phyloP scores from a whole-genome alignment of 2,888 invertebrate species.

The Drosophila monieri region DNA sequence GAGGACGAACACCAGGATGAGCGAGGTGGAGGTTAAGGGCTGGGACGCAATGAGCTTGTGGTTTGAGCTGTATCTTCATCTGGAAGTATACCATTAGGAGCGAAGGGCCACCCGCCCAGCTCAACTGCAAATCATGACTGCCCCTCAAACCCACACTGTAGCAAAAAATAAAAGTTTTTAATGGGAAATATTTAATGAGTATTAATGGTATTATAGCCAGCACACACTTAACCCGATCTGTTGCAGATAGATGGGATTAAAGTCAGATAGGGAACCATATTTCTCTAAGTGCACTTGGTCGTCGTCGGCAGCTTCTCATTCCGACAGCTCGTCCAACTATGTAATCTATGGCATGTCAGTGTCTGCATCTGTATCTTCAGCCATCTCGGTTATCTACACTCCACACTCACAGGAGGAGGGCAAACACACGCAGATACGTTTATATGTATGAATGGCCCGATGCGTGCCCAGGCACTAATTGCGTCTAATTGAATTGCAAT shows the following conservation, averaged over 20 bases:
- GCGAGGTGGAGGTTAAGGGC: constrained; percentile 10
- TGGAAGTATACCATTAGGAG: constrained; percentile 32
- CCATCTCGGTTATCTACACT: constrained; percentile 19
- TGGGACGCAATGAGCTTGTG: constrained; percentile 7
- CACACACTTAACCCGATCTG: background rate
- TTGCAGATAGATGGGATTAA: background rate
- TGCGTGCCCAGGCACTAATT: constrained; percentile 72
- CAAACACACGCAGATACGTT: constrained; percentile 31
- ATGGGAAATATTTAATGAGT: background rate
- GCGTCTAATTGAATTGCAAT: constrained; percentile 80
- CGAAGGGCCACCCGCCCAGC: constrained; percentile 18
- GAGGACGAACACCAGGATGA: constrained; percentile 2
- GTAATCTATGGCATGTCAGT: constrained; percentile 71
- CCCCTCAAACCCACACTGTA: constrained; percentile 10
- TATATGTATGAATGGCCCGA: constrained; percentile 31
- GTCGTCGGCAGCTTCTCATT: constrained; percentile 12
- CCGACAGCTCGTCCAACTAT: constrained; percentile 50
- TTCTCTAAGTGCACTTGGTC: constrained; percentile 20
- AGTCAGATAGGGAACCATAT: background rate
- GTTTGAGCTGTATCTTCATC: constrained; percentile 46
- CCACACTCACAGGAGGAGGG: constrained; percentile 9
- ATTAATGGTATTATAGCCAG: background rate
- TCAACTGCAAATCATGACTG: constrained; percentile 59
- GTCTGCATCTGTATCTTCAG: constrained; percentile 42
- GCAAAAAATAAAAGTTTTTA: background rate